Conservation (phyloP, 2,113 vertebrate genomes). For the Notarius quadriscutis region DNA sequence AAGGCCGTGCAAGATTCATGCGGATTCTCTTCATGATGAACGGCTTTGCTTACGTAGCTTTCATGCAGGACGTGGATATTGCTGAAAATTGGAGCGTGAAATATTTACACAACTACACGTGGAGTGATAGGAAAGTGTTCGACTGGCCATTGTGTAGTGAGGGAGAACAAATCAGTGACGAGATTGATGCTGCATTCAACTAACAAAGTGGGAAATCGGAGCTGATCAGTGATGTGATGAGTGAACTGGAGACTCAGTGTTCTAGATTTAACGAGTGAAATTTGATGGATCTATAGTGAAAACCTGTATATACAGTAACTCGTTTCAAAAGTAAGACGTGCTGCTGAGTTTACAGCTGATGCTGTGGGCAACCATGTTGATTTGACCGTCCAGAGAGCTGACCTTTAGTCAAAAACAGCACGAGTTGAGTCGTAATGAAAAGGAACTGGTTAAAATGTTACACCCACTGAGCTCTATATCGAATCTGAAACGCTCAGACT, state of each 20-base stretch:
- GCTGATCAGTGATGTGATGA: background rate
- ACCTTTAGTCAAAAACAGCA: background rate
- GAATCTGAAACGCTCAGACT: no score
- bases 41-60: constrained; percentile 23
- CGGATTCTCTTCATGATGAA: constrained; percentile 43
- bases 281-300: background rate
- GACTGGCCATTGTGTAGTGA: constrained; percentile 14
- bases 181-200: background rate
- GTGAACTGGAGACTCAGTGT: background rate
- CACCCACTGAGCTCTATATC: no score
- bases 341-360: background rate
- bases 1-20: constrained; percentile 61
- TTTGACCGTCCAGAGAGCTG: background rate
- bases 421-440: background rate
- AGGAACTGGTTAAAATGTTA: background rate
- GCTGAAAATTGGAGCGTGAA: constrained; percentile 15
- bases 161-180: background rate
- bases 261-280: background rate
- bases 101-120: constrained; percentile 43
- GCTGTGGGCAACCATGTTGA: background rate
- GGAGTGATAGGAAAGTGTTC: background rate
- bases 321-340: background rate
- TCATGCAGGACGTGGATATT: constrained; percentile 45
- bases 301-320: background rate
- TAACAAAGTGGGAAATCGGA: background rate